Conservation (phyloP, 2,888 invertebrate species). For the Falcaria lacertinaria region DNA sequence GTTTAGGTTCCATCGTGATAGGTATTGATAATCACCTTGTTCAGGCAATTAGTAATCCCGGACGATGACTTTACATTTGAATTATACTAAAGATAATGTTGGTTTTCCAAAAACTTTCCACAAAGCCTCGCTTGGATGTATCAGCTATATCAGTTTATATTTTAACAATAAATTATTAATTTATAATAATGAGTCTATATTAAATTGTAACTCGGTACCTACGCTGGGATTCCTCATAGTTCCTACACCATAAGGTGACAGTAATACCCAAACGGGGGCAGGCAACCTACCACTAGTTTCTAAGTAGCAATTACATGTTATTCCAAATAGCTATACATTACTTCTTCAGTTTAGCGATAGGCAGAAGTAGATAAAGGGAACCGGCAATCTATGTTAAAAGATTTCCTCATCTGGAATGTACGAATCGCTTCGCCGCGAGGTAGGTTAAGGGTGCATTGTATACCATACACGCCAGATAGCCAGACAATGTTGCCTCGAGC, state of each 20-base stretch:
- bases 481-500: slow-evolving; percentile 22
- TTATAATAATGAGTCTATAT: no score
- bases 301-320: slow-evolving; percentile 4
- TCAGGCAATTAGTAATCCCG: no score
- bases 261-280: slow-evolving; percentile 58
- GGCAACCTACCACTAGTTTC: slow-evolving; percentile 25
- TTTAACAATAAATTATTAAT: no score
- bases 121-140: no score
- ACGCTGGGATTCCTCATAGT: neutral
- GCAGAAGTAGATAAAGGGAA: neutral
- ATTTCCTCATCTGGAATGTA: slow-evolving; percentile 14
- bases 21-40: no score
- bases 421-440: slow-evolving; percentile 42
- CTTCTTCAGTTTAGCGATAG: neutral
- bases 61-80: no score
- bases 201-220: no score
- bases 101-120: no score
- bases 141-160: no score
- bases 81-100: no score
- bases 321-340: slow-evolving; percentile 5
- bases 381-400: slow-evolving; percentile 33
- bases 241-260: slow-evolving; percentile 44
- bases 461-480: slow-evolving; percentile 49
- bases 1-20: no score
- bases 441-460: slow-evolving; percentile 75